Base-by-base conservation (phyloP, 2,113 vertebrate species). In the Neoarius graeffei region DNA sequence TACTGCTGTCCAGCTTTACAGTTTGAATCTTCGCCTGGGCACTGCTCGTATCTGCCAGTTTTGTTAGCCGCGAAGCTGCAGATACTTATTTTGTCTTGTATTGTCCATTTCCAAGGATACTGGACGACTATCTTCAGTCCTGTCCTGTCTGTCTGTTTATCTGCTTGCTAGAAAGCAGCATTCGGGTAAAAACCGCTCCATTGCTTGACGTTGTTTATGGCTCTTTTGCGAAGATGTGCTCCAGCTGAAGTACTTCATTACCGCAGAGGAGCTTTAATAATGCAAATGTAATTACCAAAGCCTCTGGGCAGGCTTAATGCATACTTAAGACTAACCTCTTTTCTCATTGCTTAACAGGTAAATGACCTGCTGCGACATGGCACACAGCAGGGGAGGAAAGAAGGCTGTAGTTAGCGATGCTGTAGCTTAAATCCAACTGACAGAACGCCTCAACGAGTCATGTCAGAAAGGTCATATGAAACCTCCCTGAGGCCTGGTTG, bases 211-310 rank as follows among this genome's bases (percentile, higher is more conserved):
- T 89, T 87, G 83, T 88, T 90, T 90, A 90, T 59, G n/a, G 71
- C 84, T 89, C 83, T 50, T 35, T 52, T 71, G 62, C 57, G 15
- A 25, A 54, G 83, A 83, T 87, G 50, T 88, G 60, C 77, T 81
- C 85, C 74, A 88, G 74, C 88, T 88, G 48, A 62, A 87, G 42
- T 82, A 92, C 92, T 93, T 94, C 93, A 94, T 95, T 94, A 94
- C 92, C 90, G 91, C 88, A 62, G 80, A 92, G 91, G 90, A 92
- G 92, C 92, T 93, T 95, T 93, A 95, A 95, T 94, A 95, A 95
- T 95, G 94, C 92, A 94, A 94, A 94, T 94, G 93, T 93, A 94
- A 96, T 96, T 94, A 95, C 91, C 89, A 83, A 87, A 83, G 84
- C 90, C 89, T 86, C 60, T 80, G 86, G 90, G 85, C 74, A 76